phyloP scores from a whole-genome alignment of 1,140 invertebrate species.

The Drosophila punjabiensis region DNA sequence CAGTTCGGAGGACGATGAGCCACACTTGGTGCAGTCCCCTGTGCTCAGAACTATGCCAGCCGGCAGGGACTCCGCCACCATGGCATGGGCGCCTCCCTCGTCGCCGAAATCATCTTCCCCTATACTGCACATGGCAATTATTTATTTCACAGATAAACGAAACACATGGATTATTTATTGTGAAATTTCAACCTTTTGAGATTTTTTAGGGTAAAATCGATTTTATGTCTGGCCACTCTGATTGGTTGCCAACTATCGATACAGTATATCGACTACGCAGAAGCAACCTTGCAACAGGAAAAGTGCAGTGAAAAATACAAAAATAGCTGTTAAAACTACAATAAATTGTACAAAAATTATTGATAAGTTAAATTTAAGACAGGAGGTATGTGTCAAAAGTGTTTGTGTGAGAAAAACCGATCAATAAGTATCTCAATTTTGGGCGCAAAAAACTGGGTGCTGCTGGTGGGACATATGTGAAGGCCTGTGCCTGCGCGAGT shows the following conservation, averaged over 20 bases:
- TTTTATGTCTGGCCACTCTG: no score
- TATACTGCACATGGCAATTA: constrained; percentile 76
- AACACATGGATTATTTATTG: neutral
- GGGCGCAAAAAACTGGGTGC: constrained; percentile 64
- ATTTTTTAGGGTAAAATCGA: no score
- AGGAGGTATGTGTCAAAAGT: constrained; percentile 58
- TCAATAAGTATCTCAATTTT: constrained; percentile 31
- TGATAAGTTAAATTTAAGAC: constrained; percentile 69
- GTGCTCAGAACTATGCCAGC: constrained; percentile 14
- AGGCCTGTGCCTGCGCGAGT: constrained; percentile 27
- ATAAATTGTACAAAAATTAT: constrained; percentile 60
- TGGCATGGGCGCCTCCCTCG: constrained; percentile 72
- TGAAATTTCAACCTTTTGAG: no score
- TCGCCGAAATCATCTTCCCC: constrained; percentile 83
- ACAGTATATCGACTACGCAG: constrained; percentile 52
- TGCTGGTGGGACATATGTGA: constrained; percentile 13
- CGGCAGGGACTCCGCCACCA: constrained; percentile 43
- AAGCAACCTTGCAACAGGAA: constrained; percentile 76
- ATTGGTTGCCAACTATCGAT: constrained; percentile 8
- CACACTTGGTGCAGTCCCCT: constrained; percentile 73
- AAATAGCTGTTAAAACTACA: constrained; percentile 61
- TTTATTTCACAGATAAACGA: constrained; percentile 45
- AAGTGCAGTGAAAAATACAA: constrained; percentile 80
- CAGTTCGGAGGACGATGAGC: constrained; percentile 18
- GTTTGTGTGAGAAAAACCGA: constrained; percentile 9